Evolutionary conservation across 2,797 vertebrate species (phyloP), one percentile per base, ranked within the genome.

Genomic region (Sebastolobus alascanus): DNA sequence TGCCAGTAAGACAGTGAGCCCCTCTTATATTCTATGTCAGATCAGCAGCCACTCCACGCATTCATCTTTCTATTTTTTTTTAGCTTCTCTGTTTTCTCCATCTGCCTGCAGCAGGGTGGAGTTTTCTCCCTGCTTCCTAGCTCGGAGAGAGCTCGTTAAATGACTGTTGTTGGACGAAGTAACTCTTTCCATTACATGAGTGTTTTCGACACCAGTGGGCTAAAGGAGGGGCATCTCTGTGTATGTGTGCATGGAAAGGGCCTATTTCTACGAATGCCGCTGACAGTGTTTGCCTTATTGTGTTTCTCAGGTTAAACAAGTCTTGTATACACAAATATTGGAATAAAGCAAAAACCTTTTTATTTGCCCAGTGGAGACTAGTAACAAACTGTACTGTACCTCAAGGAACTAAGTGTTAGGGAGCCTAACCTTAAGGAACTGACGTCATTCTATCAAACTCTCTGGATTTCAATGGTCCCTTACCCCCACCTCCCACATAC

Each of bases 161-260:
- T 73, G 76, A 72, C 82, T 59, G 79, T 83, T 84, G 75, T 76
- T 92, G 87, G 91, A 90, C 79, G 1, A 76, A 73, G 74, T 73
- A 79, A 68, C 84, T 90, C 75, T 93, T 94, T 94, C 92, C 92
- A 94, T 93, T 91, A 90, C 89, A 91, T 13, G 66, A 83, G 63
- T 81, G 79, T 84, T 87, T 90, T 88, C 29, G 1, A 79, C 84
- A 84, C 73, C 56, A 84, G 66, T 40, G 31, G 33, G 58, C 60
- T 64, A 38, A 84, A 83, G 79, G 82, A 87, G 22, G 43, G 64
- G 77, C 76, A 68, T 72, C 68, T 60, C 16, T 46, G 40, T 58
- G 38, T 67, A 37, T 80, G 65, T 56, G 61, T 69, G 69, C 35
- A 46, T 38, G 68, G 60, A 84, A 71, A 69, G 9, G 18, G 18